phyloP scores from a whole-genome alignment of 2,888 invertebrate species.

The Arenicola marina region DNA sequence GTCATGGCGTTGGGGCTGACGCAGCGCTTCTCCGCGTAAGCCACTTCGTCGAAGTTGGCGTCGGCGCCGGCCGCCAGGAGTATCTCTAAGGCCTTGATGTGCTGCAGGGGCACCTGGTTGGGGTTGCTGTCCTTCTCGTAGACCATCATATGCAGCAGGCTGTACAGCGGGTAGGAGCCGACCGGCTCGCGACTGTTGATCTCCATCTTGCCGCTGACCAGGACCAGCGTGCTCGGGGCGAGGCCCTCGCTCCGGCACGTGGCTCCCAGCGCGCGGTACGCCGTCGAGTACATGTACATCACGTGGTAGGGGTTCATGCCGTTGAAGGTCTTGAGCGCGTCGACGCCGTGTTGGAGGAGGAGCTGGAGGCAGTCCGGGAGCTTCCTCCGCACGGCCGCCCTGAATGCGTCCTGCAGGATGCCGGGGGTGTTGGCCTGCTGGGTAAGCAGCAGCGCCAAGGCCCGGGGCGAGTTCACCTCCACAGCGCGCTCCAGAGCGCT shows the following conservation, averaged over 20 bases:
- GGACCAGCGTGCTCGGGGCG: slow-evolving; percentile 42
- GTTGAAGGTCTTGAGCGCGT: slow-evolving; percentile 38
- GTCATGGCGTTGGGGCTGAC: slow-evolving; percentile 17
- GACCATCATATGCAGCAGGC: slow-evolving; percentile 40
- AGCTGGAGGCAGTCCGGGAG: slow-evolving; percentile 45
- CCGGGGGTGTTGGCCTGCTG: slow-evolving; percentile 31
- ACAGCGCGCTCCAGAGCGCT: slow-evolving; percentile 42
- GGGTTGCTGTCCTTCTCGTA: slow-evolving; percentile 41
- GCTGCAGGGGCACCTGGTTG: slow-evolving; percentile 31
- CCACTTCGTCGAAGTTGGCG: slow-evolving; percentile 48
- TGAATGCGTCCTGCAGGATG: slow-evolving; percentile 43
- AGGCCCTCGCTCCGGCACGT: slow-evolving; percentile 41
- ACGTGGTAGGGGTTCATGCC: slow-evolving; percentile 54
- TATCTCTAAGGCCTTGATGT: slow-evolving; percentile 38
- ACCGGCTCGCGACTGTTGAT: slow-evolving; percentile 41
- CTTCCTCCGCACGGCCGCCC: slow-evolving; percentile 41
- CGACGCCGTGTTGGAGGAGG: slow-evolving; percentile 38
- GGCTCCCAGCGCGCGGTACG: slow-evolving; percentile 16
- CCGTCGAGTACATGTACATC: slow-evolving; percentile 45
- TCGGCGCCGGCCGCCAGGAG: slow-evolving; percentile 47
- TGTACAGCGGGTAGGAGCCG: slow-evolving; percentile 51
- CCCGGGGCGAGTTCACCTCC: slow-evolving; percentile 42
- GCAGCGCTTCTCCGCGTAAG: not conserved
- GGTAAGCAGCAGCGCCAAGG: slow-evolving; percentile 41
- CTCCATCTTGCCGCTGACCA: slow-evolving; percentile 43